Evolutionary conservation across 2,888 invertebrate genomes (phyloP).

Genomic region (Euplagia quadripunctaria): DNA sequence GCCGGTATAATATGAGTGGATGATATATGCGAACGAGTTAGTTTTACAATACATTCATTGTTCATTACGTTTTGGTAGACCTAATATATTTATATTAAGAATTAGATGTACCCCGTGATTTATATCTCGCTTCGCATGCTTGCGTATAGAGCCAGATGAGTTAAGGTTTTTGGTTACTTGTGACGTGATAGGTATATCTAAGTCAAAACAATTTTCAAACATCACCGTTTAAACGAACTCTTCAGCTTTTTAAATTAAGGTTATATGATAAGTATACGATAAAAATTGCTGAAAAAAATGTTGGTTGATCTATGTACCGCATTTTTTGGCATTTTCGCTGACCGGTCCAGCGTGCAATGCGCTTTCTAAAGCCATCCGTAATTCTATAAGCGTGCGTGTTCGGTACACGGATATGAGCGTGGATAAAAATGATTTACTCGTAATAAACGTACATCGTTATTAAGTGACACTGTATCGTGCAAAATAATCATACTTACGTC

Average conservation of each 20-base stretch:
- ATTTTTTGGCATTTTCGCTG: constrained; percentile 71
- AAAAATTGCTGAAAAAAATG: not conserved
- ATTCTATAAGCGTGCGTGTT: constrained; percentile 71
- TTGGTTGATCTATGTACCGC: constrained; percentile 53
- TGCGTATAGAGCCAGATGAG: not conserved
- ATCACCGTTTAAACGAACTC: not conserved
- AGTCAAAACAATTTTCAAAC: not conserved
- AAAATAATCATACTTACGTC: constrained; percentile 7
- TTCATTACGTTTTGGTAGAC: not conserved
- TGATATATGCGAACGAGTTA: constrained; percentile 7
- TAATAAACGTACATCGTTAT: constrained; percentile 32
- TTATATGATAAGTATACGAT: not conserved
- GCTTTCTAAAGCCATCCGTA: constrained; percentile 81
- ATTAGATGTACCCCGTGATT: not conserved
- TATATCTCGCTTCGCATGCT: not conserved
- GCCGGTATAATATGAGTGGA: not conserved
- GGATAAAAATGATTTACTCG: constrained; percentile 59
- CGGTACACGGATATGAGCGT: constrained; percentile 76
- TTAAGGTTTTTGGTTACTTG: not conserved
- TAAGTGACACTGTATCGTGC: constrained; percentile 30
- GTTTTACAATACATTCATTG: not conserved
- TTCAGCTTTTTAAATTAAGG: not conserved
- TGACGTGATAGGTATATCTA: not conserved
- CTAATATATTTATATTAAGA: not conserved
- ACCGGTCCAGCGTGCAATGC: constrained; percentile 76